Conservation (phyloP, 2,888 invertebrate genomes). For the Periphyllus acericola region DNA sequence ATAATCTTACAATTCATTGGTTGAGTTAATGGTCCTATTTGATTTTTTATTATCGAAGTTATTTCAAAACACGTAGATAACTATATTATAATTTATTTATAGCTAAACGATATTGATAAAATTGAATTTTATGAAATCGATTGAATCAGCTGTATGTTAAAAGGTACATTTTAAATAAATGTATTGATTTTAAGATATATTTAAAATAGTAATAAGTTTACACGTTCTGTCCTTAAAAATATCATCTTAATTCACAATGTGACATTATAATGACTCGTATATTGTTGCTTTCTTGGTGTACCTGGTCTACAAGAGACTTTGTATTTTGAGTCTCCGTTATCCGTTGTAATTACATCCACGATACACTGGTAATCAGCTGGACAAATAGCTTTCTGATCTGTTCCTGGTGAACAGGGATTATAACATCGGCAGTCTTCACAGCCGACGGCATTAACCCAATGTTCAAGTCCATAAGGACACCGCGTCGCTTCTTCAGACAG, state of each 20-base stretch:
- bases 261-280: background rate
- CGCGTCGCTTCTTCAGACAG: slow-evolving; percentile 70
- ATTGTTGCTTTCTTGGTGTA: slow-evolving; percentile 65
- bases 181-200: too few relatives aligned
- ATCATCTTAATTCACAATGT: background rate
- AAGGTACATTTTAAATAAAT: too few relatives aligned
- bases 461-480: slow-evolving; percentile 79
- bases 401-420: slow-evolving; percentile 74
- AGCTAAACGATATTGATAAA: too few relatives aligned
- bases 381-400: slow-evolving; percentile 71
- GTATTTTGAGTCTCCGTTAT: slow-evolving; percentile 68
- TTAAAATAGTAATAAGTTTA: too few relatives aligned
- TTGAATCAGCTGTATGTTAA: too few relatives aligned
- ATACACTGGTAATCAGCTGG: slow-evolving; percentile 76
- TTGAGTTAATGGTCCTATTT: too few relatives aligned
- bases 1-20: too few relatives aligned
- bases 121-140: too few relatives aligned
- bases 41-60: too few relatives aligned
- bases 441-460: slow-evolving; percentile 72
- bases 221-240: too few relatives aligned
- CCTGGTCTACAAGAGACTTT: slow-evolving; percentile 75
- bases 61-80: too few relatives aligned
- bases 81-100: too few relatives aligned
- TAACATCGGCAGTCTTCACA: slow-evolving; percentile 80
- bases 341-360: slow-evolving; percentile 70